phyloP scores from a whole-genome alignment of 2,888 invertebrate genomes.

The Slavum lentiscoides region DNA sequence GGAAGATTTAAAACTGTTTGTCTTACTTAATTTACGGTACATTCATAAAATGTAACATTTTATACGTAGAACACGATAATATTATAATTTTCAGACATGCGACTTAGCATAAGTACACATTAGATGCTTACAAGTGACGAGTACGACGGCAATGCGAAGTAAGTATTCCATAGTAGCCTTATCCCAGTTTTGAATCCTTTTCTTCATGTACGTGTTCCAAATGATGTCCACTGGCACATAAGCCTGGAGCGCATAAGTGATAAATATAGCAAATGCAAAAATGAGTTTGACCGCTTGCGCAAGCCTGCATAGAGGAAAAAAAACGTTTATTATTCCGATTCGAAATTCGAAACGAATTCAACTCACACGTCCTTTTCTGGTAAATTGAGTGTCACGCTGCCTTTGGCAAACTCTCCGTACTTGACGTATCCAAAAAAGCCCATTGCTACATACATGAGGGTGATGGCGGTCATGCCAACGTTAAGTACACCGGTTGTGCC shows the following conservation, averaged over 20 bases:
- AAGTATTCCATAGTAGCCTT: constrained; percentile 63
- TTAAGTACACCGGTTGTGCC: constrained; percentile 79
- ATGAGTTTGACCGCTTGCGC: constrained; percentile 68
- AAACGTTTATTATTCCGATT: neutral
- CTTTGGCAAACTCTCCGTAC: constrained; percentile 71
- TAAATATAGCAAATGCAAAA: constrained; percentile 73
- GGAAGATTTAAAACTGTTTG: no score
- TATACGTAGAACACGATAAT: no score
- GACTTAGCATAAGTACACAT: no score
- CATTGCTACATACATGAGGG: constrained; percentile 74
- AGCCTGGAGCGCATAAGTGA: constrained; percentile 84
- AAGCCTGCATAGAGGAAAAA: constrained; percentile 62
- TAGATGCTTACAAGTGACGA: constrained; percentile 67
- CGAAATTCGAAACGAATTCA: neutral
- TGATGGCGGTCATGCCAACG: constrained; percentile 77
- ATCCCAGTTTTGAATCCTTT: constrained; percentile 59
- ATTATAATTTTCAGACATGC: no score
- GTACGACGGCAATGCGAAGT: constrained; percentile 64
- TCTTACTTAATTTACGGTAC: no score
- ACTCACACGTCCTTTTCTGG: constrained; percentile 66
- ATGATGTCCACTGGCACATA: constrained; percentile 85
- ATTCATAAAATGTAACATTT: no score
- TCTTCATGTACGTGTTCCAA: constrained; percentile 66
- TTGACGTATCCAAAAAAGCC: constrained; percentile 85
- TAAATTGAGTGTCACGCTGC: constrained; percentile 82